Evolutionary conservation across 1,140 invertebrate species (phyloP).

Genomic region (Brachionus sp.): DNA sequence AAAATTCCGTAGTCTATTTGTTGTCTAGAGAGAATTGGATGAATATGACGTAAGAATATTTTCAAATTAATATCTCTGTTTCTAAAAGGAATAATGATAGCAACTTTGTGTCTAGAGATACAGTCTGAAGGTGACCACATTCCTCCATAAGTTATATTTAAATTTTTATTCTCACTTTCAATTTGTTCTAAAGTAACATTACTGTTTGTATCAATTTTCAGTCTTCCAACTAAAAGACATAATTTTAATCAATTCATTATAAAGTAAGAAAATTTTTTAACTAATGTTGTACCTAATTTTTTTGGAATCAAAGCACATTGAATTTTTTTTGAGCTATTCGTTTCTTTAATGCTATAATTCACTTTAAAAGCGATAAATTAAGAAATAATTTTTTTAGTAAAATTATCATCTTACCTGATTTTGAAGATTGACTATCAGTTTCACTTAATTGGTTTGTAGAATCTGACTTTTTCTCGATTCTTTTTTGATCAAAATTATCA

Average conservation of each 20-base stretch:
- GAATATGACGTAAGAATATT: constrained; percentile 51
- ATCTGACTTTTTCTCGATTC: background rate
- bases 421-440: background rate
- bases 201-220: background rate
- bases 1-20: constrained; percentile 51
- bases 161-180: background rate
- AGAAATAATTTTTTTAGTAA: background rate
- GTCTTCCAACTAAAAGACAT: background rate
- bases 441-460: background rate
- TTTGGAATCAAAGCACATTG: background rate
- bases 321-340: background rate
- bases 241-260: background rate
- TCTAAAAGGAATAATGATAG: constrained; percentile 48
- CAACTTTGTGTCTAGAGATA: constrained; percentile 64
- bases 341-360: background rate
- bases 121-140: constrained; percentile 71
- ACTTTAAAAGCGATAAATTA: background rate
- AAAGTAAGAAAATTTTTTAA: background rate
- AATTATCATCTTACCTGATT: background rate
- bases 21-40: constrained; percentile 51
- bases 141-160: background rate
- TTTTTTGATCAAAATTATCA: background rate
- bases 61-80: constrained; percentile 50
- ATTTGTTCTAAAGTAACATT: background rate
- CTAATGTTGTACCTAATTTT: background rate